Percentiles rank a stretch among this genome's conserved stretches.
phyloP scores from a whole-genome alignment of 2,797 vertebrate species.

The Cossypha heuglini region DNA sequence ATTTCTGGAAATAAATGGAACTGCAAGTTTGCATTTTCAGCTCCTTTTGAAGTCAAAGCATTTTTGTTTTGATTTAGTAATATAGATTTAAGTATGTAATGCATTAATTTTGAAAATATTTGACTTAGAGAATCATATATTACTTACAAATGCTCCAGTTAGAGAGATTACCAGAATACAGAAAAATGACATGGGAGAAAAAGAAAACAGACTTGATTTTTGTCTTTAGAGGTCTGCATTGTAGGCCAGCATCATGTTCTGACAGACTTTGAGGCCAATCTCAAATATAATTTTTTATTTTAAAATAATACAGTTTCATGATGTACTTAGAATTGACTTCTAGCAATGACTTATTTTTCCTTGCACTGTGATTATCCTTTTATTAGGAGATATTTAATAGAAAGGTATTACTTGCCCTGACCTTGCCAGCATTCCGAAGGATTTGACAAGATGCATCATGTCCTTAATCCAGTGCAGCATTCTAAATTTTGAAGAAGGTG shows the following conservation, averaged over 20 bases:
- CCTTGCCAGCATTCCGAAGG: neutral
- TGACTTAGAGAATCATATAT: neutral
- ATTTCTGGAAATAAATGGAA: neutral
- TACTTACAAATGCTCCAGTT: neutral
- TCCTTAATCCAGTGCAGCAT: neutral
- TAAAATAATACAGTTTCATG: neutral
- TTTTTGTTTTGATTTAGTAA: neutral
- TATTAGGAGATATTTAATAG: neutral
- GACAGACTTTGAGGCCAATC: neutral
- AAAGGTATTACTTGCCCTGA: neutral
- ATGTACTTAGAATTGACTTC: neutral
- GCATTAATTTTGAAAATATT: neutral
- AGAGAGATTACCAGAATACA: neutral
- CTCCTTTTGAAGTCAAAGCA: neutral
- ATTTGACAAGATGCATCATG: neutral
- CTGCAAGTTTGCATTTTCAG: neutral
- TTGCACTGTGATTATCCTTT: neutral
- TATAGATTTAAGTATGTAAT: neutral
- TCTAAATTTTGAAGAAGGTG: neutral
- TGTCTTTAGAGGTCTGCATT: neutral
- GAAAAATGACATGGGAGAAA: neutral
- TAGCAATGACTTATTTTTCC: neutral
- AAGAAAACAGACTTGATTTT: neutral
- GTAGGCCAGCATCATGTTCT: neutral
- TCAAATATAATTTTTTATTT: neutral